Percentiles rank a stretch among this genome's conserved stretches.
Evolutionary conservation across 2,888 invertebrate genomes (phyloP).

Genomic region (Zele albiditarsus): DNA sequence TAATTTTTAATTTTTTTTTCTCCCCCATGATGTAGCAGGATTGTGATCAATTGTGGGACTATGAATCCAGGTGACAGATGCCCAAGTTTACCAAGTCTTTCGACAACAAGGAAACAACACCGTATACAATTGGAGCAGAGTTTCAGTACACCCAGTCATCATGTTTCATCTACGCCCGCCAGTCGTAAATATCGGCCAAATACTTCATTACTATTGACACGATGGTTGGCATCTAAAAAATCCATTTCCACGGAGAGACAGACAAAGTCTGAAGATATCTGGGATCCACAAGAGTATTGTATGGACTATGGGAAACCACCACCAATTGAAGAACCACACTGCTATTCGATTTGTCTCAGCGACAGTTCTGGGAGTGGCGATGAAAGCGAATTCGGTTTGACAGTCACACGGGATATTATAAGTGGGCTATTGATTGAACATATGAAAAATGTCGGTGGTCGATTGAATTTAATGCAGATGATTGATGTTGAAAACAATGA

Average conservation of each 20-base stretch:
- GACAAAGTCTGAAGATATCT: conserved; percentile 47
- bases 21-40: conserved; percentile 38
- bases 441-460: conserved; percentile 80
- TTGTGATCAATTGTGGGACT: conserved; percentile 20
- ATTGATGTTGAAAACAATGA: conserved; percentile 80
- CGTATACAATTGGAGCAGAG: conserved; percentile 63
- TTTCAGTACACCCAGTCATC: conserved; percentile 60
- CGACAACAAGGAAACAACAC: conserved; percentile 50
- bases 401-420: conserved; percentile 77
- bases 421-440: conserved; percentile 84
- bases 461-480: conserved; percentile 81
- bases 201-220: conserved; percentile 58
- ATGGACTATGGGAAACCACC: conserved; percentile 87
- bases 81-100: conserved; percentile 50
- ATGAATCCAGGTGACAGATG: conserved; percentile 46
- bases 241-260: conserved; percentile 46
- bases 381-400: conserved; percentile 67
- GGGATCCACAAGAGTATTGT: conserved; percentile 70
- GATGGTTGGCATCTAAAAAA: conserved; percentile 57
- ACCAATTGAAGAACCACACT: conserved; percentile 79
- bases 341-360: conserved; percentile 84
- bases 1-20: conserved; percentile 25
- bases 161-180: conserved; percentile 51
- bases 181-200: conserved; percentile 44
- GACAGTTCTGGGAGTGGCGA: conserved; percentile 81